phyloP scores from a whole-genome alignment of 2,113 vertebrate genomes.

The Gadus macrocephalus region DNA sequence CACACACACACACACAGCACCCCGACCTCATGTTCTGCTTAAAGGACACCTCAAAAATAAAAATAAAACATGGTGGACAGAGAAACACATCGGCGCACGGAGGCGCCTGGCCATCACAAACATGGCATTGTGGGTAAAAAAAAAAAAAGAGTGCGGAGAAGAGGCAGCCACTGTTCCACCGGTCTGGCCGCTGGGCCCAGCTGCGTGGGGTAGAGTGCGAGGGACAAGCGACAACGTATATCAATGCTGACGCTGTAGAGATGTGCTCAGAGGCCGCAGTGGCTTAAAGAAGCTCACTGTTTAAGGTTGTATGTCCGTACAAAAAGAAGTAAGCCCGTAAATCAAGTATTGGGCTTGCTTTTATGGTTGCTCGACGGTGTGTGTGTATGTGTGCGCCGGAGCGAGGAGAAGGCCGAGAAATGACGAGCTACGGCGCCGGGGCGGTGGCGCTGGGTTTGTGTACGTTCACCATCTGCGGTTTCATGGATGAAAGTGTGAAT shows the following conservation, averaged over 20 bases:
- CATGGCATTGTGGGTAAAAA: constrained; percentile 52
- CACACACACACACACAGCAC: constrained; percentile 18
- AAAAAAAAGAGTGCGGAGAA: constrained; percentile 28
- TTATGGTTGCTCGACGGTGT: constrained; percentile 11
- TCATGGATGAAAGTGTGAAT: background rate
- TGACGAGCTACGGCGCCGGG: background rate
- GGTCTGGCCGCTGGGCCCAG: constrained; percentile 44
- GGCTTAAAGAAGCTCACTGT: constrained; percentile 47
- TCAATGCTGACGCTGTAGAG: constrained; percentile 45
- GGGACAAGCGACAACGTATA: constrained; percentile 47
- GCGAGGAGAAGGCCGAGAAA: constrained; percentile 1
- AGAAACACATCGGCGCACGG: constrained; percentile 12
- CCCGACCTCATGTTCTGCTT: background rate
- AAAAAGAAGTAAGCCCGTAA: constrained; percentile 13
- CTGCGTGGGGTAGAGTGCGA: constrained; percentile 44
- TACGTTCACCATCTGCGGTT: background rate
- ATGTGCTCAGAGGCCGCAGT: constrained; percentile 27
- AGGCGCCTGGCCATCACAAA: constrained; percentile 43
- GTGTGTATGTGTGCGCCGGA: background rate
- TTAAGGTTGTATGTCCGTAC: constrained; percentile 22
- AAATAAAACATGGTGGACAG: background rate
- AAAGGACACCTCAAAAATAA: no score
- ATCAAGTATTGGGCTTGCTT: constrained; percentile 23
- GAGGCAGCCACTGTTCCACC: constrained; percentile 45
- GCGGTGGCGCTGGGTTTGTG: background rate